Base-by-base conservation (phyloP, 1,140 invertebrate genomes). In the Plodia interpunctella region DNA sequence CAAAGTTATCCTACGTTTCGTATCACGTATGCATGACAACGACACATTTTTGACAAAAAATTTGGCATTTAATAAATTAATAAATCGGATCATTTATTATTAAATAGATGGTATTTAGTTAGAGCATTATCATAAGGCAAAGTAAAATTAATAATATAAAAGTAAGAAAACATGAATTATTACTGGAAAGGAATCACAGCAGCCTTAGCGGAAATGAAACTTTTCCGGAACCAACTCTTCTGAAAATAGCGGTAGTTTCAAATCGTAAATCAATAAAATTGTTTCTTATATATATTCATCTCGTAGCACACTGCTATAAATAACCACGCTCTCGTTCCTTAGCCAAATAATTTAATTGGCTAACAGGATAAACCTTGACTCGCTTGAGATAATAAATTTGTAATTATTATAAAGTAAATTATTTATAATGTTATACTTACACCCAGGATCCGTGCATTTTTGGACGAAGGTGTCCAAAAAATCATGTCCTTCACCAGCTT, bases 391-490 rank as follows among this genome's bases (percentile, higher is more conserved):
- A 6, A 25, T 25, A 25, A 25, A 3, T 25, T 25, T 25, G 6
- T 25, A 6, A 3, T 25, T 3, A 6, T 2, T 25, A 25, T 25
- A 3, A n/a, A n/a, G n/a, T n/a, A n/a, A n/a, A 3, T 25, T 25
- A 25, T 25, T 3, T 6, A 25, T 25, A 25, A 25, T 25, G 21
- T 25, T 25, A 25, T 90, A 94, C 95, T 95, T 91, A 96, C 94
- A 96, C 80, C 94, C 93, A 51, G 94, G 94, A 89, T 95, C 94
- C 17, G 94, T 95, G 80, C 94, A 96, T 88, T 95, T 95, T 80
- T 94, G 92, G 4, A 93, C 90, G 59, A 95, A 92, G 44, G 92
- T 92, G 65, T 95, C 94, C 56, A 95, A 86, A 71, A 95, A 91
- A 79, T 95, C 94, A 2, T 94, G 92, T 17, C 93, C 81, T 74